Evolutionary conservation across 2,797 vertebrate species (phyloP).

Genomic region (Phrynocephalus vlangalii): DNA sequence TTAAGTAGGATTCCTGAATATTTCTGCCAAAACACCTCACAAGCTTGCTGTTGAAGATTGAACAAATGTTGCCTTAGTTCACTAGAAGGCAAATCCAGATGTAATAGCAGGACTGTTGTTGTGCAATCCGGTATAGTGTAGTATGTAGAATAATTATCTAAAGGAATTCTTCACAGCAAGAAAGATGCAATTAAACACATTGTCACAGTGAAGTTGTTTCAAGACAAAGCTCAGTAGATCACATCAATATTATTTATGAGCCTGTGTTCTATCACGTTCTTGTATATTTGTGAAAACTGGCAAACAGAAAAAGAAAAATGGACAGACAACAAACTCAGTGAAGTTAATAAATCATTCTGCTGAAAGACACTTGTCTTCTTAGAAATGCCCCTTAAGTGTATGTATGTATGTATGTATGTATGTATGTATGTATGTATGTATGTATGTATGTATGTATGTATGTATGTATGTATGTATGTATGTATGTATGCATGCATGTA

Average conservation of each 20-base stretch:
- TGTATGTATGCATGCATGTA: no score
- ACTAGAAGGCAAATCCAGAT: neutral
- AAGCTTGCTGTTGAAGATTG: no score
- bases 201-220: neutral
- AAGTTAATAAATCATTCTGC: constrained; percentile 33
- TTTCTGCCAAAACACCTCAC: no score
- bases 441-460: no score
- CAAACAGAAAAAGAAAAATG: constrained; percentile 26
- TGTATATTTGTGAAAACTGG: constrained; percentile 14
- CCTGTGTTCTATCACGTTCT: neutral
- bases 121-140: neutral
- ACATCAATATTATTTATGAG: constrained; percentile 18
- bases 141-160: constrained; percentile 9
- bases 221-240: neutral
- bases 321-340: constrained; percentile 3
- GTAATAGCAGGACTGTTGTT: neutral
- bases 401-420: no score
- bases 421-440: no score
- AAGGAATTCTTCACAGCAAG: neutral
- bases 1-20: no score
- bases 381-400: neutral
- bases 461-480: no score
- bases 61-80: neutral
- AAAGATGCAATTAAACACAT: neutral
- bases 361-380: constrained; percentile 17